Evolutionary conservation across 2,888 invertebrate genomes (phyloP).

Genomic region (Pachliopta kotzebuea): DNA sequence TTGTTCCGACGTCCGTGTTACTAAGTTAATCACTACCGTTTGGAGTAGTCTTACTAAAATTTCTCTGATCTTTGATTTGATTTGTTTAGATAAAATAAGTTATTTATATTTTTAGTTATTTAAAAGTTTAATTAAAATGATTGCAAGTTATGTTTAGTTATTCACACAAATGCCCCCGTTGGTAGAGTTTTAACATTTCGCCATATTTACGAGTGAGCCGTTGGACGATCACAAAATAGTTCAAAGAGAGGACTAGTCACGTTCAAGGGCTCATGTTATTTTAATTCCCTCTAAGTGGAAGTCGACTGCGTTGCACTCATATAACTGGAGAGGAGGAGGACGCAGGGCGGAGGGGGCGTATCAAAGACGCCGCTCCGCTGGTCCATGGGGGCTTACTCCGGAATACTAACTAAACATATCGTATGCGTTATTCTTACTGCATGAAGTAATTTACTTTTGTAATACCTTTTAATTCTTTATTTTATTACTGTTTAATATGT

Average conservation of each 20-base stretch:
- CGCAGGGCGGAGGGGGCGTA: slow-evolving; percentile 37
- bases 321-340: slow-evolving; percentile 31
- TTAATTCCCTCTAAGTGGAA: slow-evolving; percentile 60
- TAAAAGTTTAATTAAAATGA: no score
- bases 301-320: slow-evolving; percentile 38
- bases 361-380: slow-evolving; percentile 57
- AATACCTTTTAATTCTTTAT: no score
- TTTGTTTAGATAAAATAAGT: no score
- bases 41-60: no score
- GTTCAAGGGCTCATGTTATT: slow-evolving; percentile 47
- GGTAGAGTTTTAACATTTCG: slow-evolving; percentile 20
- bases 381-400: slow-evolving; percentile 43
- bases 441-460: no score
- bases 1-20: no score
- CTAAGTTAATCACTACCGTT: no score
- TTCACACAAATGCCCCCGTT: neutral
- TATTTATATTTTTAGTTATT: no score
- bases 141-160: neutral
- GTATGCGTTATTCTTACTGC: no score
- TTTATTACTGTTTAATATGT: no score
- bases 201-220: slow-evolving; percentile 15
- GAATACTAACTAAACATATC: slow-evolving; percentile 9
- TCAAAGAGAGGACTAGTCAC: slow-evolving; percentile 21
- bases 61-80: no score
- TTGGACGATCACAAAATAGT: slow-evolving; percentile 13